Percentiles rank a stretch among this genome's conserved stretches.
phyloP scores from a whole-genome alignment of 2,888 invertebrate species.

The Alviniconcha strummeri region DNA sequence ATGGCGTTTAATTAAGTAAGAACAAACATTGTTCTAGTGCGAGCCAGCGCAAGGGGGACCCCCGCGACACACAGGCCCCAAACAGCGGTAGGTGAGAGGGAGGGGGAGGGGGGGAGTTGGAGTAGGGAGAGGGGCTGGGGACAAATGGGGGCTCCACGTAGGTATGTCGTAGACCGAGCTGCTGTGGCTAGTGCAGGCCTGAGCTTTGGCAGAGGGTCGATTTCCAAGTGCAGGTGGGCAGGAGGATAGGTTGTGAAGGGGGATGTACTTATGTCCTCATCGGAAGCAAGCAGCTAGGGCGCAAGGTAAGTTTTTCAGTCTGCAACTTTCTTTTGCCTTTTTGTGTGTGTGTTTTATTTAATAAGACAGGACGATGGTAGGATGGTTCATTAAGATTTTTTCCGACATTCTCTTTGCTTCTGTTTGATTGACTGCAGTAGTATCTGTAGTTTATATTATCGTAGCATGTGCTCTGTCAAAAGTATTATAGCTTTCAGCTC shows the following conservation, averaged over 20 bases:
- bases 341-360: neutral
- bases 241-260: neutral
- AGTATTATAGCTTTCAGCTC: too few species aligned
- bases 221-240: neutral
- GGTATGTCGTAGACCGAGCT: neutral
- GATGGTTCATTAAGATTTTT: neutral
- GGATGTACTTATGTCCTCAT: conserved; percentile 27
- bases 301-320: conserved; percentile 8
- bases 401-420: neutral
- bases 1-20: conserved; percentile 41
- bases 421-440: too few species aligned
- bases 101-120: neutral
- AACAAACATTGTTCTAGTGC: conserved; percentile 37
- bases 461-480: too few species aligned
- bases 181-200: neutral
- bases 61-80: neutral
- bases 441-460: too few species aligned
- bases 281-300: conserved; percentile 13
- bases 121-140: neutral
- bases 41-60: neutral
- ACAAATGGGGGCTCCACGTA: conserved; percentile 7
- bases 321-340: neutral
- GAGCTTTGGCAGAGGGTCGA: neutral
- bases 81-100: neutral
- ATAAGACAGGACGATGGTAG: neutral